Conservation (phyloP, 2,888 invertebrate genomes). For the Linyphia triangularis region DNA sequence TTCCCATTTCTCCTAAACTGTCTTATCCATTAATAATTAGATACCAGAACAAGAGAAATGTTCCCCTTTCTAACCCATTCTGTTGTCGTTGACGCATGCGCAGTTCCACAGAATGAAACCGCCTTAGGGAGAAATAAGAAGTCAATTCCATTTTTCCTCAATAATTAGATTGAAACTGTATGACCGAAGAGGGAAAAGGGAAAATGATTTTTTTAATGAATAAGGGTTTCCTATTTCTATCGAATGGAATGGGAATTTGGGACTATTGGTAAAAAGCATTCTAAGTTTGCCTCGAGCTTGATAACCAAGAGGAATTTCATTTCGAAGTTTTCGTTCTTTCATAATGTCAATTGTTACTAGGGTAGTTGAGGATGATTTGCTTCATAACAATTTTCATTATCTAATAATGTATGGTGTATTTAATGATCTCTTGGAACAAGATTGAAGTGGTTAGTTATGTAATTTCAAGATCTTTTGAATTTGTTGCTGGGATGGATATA, state of each 20-base stretch:
- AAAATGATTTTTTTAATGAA: constrained; percentile 61
- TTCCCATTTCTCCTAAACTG: constrained; percentile 24
- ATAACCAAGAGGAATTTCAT: constrained; percentile 21
- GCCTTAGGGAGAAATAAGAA: constrained; percentile 58
- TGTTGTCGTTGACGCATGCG: background rate
- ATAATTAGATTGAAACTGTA: constrained; percentile 69
- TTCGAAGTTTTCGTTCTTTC: constrained; percentile 8
- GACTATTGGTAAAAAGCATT: background rate
- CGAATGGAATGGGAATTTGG: background rate
- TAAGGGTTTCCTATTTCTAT: constrained; percentile 27
- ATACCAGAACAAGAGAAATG: constrained; percentile 62
- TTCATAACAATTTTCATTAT: constrained; percentile 3
- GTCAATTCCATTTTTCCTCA: constrained; percentile 70
- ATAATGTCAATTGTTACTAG: constrained; percentile 19
- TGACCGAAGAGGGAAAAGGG: constrained; percentile 22
- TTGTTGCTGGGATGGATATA: background rate
- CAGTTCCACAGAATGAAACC: constrained; percentile 5
- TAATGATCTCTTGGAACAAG: constrained; percentile 1
- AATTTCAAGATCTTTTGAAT: background rate
- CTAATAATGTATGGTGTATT: background rate
- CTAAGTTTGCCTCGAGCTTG: background rate
- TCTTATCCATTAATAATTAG: constrained; percentile 58
- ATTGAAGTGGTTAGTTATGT: background rate
- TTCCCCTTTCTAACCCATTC: background rate
- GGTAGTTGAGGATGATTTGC: constrained; percentile 24